Evolutionary conservation across 2,888 invertebrate species (phyloP).

Genomic region (Taenaris catops): DNA sequence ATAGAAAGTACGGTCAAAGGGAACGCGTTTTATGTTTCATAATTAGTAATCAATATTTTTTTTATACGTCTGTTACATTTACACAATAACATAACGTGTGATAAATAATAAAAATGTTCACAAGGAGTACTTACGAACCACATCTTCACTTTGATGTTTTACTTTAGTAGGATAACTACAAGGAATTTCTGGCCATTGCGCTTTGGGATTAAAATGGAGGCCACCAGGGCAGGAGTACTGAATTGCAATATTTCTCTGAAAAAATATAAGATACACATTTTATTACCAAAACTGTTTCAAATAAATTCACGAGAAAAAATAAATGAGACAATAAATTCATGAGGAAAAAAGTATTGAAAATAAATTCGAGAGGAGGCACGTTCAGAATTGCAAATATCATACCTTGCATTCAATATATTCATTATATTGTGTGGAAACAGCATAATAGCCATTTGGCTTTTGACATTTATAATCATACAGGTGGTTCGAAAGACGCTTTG

Average conservation of each 20-base stretch:
- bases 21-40: too few relatives aligned
- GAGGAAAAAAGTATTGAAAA: too few relatives aligned
- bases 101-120: too few relatives aligned
- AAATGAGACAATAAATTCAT: slow-evolving; percentile 18
- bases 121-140: slow-evolving; percentile 8
- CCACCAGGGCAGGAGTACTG: slow-evolving; percentile 89
- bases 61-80: neutral
- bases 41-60: too few relatives aligned
- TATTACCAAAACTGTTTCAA: neutral
- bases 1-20: too few relatives aligned
- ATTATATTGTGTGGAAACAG: slow-evolving; percentile 82
- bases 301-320: neutral
- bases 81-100: too few relatives aligned
- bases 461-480: slow-evolving; percentile 19
- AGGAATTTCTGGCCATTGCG: slow-evolving; percentile 82
- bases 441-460: slow-evolving; percentile 53
- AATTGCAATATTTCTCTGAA: slow-evolving; percentile 78
- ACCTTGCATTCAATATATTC: slow-evolving; percentile 82
- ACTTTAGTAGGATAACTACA: slow-evolving; percentile 82
- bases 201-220: slow-evolving; percentile 84
- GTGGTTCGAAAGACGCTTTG: neutral
- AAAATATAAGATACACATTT: neutral
- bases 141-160: slow-evolving; percentile 9
- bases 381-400: too few relatives aligned
- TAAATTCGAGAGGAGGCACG: too few relatives aligned